Evolutionary conservation across 2,888 invertebrate genomes (phyloP).

Genomic region (Tachystola acroxantha): DNA sequence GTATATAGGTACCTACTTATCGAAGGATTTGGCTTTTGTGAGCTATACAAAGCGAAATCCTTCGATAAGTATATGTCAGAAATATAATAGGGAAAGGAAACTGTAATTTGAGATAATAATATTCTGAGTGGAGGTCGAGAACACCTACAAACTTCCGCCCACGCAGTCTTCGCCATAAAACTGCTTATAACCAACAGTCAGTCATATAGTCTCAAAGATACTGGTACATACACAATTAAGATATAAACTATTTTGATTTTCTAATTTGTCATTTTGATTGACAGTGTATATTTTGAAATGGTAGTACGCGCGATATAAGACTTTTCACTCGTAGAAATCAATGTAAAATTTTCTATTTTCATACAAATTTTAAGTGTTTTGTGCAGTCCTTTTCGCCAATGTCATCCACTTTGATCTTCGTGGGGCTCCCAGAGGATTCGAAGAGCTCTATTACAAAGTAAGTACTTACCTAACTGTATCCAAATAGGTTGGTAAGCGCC

Average conservation of each 20-base stretch:
- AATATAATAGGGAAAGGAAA: too few species aligned
- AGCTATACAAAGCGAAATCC: too few species aligned
- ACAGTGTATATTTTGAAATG: neutral
- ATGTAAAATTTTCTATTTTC: neutral
- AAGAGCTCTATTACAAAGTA: slow-evolving; percentile 81
- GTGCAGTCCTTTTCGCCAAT: slow-evolving; percentile 34
- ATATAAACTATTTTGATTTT: too few species aligned
- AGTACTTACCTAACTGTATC: slow-evolving; percentile 27
- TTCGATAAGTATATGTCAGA: too few species aligned
- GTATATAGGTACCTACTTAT: too few species aligned
- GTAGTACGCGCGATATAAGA: neutral
- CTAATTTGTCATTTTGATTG: neutral
- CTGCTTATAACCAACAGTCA: slow-evolving; percentile 42
- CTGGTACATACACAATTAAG: slow-evolving; percentile 38
- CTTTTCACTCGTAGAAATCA: neutral
- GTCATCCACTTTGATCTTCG: slow-evolving; percentile 81
- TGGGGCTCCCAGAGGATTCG: slow-evolving; percentile 76
- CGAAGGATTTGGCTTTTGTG: too few species aligned
- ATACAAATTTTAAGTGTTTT: slow-evolving; percentile 1
- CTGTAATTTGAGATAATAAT: slow-evolving; percentile 18
- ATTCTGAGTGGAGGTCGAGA: slow-evolving; percentile 40
- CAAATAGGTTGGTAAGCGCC: too few species aligned
- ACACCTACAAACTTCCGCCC: slow-evolving; percentile 57
- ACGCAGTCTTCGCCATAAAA: slow-evolving; percentile 53
- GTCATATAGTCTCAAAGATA: slow-evolving; percentile 38